These are phyloP conservation scores for Nesospiza acunhae DNA, from an alignment of 2,113 vertebrate genomes.

Conservation along the genomic window DNA sequence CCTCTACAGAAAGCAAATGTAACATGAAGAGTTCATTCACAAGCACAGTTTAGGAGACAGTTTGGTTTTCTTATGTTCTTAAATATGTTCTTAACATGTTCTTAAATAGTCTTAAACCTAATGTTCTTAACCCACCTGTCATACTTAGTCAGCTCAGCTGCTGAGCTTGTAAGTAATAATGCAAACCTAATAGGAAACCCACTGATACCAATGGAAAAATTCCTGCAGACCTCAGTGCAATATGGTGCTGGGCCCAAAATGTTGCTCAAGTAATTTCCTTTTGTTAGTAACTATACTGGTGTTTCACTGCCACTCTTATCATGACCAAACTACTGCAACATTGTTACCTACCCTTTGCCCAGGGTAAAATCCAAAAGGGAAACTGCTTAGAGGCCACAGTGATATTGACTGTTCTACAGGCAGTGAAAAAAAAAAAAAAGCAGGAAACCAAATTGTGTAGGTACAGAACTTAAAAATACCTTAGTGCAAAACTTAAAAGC, in stretches of 20 bases:
- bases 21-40: neutral
- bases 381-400: neutral
- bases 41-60: neutral
- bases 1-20: neutral
- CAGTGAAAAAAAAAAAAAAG: neutral
- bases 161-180: neutral
- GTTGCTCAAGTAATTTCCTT: neutral
- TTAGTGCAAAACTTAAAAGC: neutral
- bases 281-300: neutral
- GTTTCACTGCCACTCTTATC: neutral
- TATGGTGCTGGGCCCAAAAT: neutral
- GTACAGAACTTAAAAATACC: neutral
- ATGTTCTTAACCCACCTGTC: neutral
- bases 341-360: neutral
- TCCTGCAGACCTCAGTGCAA: neutral
- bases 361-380: neutral
- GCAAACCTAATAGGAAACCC: neutral
- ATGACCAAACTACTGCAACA: neutral
- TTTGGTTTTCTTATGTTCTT: neutral
- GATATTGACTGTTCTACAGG: neutral
- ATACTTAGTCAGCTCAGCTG: neutral
- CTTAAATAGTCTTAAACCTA: neutral
- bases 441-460: neutral
- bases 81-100: neutral
- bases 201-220: neutral